A percentile compares a stretch with the other conserved stretches of the same genome.
These are phyloP conservation scores for Cyclophora punctaria DNA, from an alignment of 2,888 invertebrate genomes.

Conservation along the genomic window DNA sequence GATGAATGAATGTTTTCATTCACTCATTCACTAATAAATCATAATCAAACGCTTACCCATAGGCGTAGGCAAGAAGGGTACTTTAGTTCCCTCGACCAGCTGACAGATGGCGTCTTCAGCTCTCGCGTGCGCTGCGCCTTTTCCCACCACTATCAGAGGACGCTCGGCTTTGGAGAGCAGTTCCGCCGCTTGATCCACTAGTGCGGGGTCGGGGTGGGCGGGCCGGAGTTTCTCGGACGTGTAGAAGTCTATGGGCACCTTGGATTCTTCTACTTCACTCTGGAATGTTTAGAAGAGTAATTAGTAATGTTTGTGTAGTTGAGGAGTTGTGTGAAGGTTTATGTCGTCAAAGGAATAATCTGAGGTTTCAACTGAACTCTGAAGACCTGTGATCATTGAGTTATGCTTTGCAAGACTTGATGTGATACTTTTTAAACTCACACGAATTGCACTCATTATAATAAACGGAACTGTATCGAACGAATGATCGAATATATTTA, in stretches of 20 bases:
- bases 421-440: too few relatives aligned
- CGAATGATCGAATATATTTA: too few relatives aligned
- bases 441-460: too few relatives aligned
- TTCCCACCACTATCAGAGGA: constrained; percentile 94
- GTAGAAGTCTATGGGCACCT: constrained; percentile 62
- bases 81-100: constrained; percentile 80
- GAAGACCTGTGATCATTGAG: too few relatives aligned
- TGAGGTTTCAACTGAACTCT: too few relatives aligned
- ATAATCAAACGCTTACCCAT: constrained; percentile 79
- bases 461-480: too few relatives aligned
- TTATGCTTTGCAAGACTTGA: too few relatives aligned
- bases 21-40: not conserved
- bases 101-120: constrained; percentile 83
- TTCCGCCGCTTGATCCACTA: constrained; percentile 81
- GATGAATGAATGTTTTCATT: not conserved
- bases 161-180: constrained; percentile 81
- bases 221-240: constrained; percentile 77
- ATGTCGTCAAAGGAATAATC: too few relatives aligned
- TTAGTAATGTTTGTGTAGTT: too few relatives aligned
- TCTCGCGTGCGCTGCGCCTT: constrained; percentile 88
- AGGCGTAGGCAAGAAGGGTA: constrained; percentile 95
- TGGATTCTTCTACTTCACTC: constrained; percentile 57
- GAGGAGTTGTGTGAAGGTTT: too few relatives aligned
- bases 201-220: constrained; percentile 80
- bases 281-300: constrained; percentile 18